Conservation (phyloP, 2,113 vertebrate species). For the Dipodomys stephensi region DNA sequence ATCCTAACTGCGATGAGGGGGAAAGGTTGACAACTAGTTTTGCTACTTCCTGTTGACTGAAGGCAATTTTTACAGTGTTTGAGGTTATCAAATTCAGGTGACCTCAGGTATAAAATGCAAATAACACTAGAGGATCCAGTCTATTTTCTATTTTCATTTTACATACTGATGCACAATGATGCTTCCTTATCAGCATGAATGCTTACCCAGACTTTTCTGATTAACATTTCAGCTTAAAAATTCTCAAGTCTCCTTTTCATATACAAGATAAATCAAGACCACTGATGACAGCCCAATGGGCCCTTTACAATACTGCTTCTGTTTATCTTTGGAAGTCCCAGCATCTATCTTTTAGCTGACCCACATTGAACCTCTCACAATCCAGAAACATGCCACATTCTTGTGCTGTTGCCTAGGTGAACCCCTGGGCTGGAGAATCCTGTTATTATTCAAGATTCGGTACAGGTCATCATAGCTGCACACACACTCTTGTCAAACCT, state of each 20-base stretch:
- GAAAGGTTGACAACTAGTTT: too few species aligned
- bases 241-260: neutral
- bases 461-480: neutral
- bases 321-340: neutral
- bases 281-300: neutral
- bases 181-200: neutral
- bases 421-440: neutral
- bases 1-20: too few species aligned
- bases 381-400: neutral
- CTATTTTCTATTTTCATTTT: neutral
- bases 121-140: neutral
- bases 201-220: neutral
- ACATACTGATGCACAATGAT: constrained; percentile 9
- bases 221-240: neutral
- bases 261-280: neutral
- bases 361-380: neutral
- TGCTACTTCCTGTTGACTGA: too few species aligned
- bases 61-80: neutral
- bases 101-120: neutral
- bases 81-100: neutral
- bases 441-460: neutral
- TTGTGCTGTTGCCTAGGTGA: neutral
- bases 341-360: neutral
- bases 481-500: neutral
- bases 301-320: neutral